phyloP scores from a whole-genome alignment of 2,113 vertebrate species.

The Pollimyrus isidori region DNA sequence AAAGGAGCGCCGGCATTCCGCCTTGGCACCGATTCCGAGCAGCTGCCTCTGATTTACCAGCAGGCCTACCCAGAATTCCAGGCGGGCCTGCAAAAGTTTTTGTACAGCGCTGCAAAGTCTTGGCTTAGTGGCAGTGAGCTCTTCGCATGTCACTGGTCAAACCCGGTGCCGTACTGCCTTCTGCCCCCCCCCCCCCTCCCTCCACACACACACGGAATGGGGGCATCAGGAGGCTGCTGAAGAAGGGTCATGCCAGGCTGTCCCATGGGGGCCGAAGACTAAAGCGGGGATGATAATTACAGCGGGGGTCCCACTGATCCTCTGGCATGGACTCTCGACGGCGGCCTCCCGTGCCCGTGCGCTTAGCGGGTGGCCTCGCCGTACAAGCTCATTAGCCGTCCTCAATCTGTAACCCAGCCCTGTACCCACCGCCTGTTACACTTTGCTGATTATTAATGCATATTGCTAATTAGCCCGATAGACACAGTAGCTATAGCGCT shows the following conservation, averaged over 20 bases:
- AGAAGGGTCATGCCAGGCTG: neutral
- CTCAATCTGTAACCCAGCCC: neutral
- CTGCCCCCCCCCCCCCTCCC: neutral
- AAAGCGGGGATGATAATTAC: neutral
- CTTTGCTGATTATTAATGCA: neutral
- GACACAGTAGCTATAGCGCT: neutral
- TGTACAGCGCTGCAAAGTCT: neutral
- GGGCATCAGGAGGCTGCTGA: neutral
- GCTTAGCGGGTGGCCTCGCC: neutral
- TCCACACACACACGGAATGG: neutral
- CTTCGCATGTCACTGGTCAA: neutral
- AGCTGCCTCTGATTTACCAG: conserved; percentile 4
- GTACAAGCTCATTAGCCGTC: neutral
- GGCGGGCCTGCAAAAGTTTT: neutral
- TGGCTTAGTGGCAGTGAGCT: neutral
- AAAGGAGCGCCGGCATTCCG: neutral
- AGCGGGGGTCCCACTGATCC: neutral
- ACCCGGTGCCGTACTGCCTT: neutral
- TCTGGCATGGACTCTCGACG: neutral
- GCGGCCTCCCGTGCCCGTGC: neutral
- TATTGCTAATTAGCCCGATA: neutral
- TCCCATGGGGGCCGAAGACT: neutral
- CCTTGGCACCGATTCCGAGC: neutral
- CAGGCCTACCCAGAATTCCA: neutral
- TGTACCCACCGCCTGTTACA: neutral